Evolutionary conservation across 2,113 vertebrate genomes (phyloP), one percentile per base, ranked within the genome.

Genomic region (Microcebus murinus): DNA sequence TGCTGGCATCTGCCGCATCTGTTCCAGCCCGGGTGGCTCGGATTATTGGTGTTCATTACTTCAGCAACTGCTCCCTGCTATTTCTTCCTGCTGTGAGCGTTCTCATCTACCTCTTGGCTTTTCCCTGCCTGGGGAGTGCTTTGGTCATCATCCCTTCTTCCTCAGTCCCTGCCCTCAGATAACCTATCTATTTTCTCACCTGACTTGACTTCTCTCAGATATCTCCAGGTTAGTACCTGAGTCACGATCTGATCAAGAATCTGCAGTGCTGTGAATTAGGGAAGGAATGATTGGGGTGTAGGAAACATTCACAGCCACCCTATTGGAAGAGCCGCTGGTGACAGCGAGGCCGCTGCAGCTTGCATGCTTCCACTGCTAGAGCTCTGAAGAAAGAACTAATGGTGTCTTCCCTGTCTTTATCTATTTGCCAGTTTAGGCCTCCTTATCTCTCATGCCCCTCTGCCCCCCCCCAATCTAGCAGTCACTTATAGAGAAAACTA

Each of bases 1-100:
- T 31, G 14, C 42, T 4, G 13, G 45, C 18, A 0, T 25, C 39
- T 12, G 4, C 17, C 29, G 12, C 1, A 0, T 39, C 67, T 4
- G 5, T 6, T 11, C 27, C 48, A 52, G 25, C 29, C 81, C 52
- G 34, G 68, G 8, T 10, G 42, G 73, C 3, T 0, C 21, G 48
- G 70, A 29, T 61, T 31, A 8, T 0, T 8, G 42, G 70, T 57
- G 48, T 39, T 5, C 23, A 0, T 87, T 36, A 12, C 39, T 79
- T 59, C 65, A 4, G 21, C 39, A 36, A 20, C 27, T 36, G 31
- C 61, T 34, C 55, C 50, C 65, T 52, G 11, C 48, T 68, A n/a
- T 45, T 77, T 10, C 61, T 67, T 83, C 59, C 55, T 15, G 8
- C 85, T 74, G 11, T 42, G 11, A 21, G 21, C 14, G 10, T n/a